phyloP scores from a whole-genome alignment of 2,888 invertebrate genomes.

The Rhagonycha fulva region DNA sequence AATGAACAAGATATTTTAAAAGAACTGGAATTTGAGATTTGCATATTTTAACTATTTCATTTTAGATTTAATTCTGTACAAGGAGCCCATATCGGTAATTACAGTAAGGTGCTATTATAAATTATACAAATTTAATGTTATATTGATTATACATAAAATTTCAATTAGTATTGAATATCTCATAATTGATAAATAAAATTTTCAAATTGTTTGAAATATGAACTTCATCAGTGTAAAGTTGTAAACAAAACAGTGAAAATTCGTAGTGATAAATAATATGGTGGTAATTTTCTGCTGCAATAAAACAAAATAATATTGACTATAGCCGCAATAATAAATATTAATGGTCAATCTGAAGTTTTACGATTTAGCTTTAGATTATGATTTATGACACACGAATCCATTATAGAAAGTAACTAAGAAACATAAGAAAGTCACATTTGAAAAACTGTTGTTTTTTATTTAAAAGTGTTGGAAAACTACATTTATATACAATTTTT shows the following conservation, averaged over 20 bases:
- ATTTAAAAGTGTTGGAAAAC: neutral
- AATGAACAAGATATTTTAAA: too few relatives aligned
- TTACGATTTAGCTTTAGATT: neutral
- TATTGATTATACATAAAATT: too few relatives aligned
- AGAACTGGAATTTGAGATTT: too few relatives aligned
- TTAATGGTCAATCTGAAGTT: conserved; percentile 1
- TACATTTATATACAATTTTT: neutral
- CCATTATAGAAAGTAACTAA: neutral
- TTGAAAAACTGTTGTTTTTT: neutral
- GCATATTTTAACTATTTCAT: too few relatives aligned
- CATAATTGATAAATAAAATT: neutral
- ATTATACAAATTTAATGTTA: neutral
- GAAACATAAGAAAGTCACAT: neutral
- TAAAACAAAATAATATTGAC: neutral
- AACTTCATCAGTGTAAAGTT: neutral
- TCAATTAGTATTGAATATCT: neutral
- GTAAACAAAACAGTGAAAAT: neutral
- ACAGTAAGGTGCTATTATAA: neutral
- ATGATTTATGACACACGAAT: neutral
- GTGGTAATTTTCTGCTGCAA: neutral
- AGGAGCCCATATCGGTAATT: too few relatives aligned
- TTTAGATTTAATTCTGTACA: too few relatives aligned
- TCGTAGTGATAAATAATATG: neutral
- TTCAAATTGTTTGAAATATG: neutral
- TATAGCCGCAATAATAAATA: conserved; percentile 2